Base-by-base conservation (phyloP, 1,140 invertebrate genomes). In the Aphaenogaster rudis region DNA sequence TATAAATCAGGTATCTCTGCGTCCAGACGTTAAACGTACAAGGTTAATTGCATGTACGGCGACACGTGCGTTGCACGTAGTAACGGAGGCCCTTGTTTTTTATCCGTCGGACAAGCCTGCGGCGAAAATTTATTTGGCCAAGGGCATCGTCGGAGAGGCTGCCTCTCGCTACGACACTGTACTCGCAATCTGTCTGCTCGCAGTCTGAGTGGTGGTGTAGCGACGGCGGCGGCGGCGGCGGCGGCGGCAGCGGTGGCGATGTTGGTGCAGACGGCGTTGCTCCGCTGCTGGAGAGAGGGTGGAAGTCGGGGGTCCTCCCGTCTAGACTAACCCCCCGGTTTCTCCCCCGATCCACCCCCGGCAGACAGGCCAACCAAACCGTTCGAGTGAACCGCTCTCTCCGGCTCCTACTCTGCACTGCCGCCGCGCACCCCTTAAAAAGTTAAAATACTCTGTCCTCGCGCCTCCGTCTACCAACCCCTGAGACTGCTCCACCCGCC, bases 371-470 rank as follows among this genome's bases (percentile, higher is more conserved):
- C 93, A 93, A 93, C 94, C 93, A 94, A 94, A 94, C 93, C 94
- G 93, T 94, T 94, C 92, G 93, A 93, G 93, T 94, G 93, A 93
- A 94, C 93, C 92, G 93, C 87, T 94, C 87, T 94, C 87, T 78
- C 59, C 74, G 76, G 77, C 90, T 91, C 86, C 92, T 89, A 84
- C 84, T 88, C 84, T 80, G 86, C 64, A 81, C 78, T 81, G 64
- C 78, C 36, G 61, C 86, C 91, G 88, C 92, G 88, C 90, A 91
- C 88, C 92, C 93, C 92, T 93, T 90, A 92, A 92, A 94, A 94
- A 94, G 93, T 94, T 94, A 94, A 94, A 94, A 94, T 94, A 94
- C 93, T 94, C 93, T 93, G 93, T 92, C 91, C 93, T 93, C 89
- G 89, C 91, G 92, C 89, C 92, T 88, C 54, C 89, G 86, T 86